Evolutionary conservation across 2,113 vertebrate species (phyloP).

Genomic region (Cinclus cinclus): DNA sequence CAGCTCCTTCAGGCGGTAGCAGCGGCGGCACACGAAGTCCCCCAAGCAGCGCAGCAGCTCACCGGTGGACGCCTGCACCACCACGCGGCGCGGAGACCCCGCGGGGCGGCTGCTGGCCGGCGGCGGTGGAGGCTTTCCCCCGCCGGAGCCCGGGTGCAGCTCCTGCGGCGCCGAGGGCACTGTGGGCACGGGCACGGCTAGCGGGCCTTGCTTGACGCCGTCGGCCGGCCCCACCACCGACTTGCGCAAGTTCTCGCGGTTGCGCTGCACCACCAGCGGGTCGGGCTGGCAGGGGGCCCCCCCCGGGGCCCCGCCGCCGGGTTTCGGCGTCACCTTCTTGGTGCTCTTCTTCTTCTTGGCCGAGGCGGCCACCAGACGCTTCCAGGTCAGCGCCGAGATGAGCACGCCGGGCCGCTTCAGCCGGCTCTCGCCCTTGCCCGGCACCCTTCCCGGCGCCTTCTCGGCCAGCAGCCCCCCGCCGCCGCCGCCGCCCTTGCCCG

Average conservation of each 20-base stretch:
- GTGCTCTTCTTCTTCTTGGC: constrained; percentile 88
- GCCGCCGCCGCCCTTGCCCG: constrained; percentile 72
- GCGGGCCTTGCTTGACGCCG: constrained; percentile 49
- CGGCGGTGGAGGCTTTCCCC: constrained; percentile 71
- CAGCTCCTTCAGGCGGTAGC: constrained; percentile 89
- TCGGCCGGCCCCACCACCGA: constrained; percentile 58
- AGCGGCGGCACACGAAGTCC: constrained; percentile 92
- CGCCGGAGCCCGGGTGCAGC: constrained; percentile 61
- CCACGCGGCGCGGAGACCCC: constrained; percentile 85
- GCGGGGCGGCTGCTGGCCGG: constrained; percentile 67
- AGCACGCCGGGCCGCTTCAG: constrained; percentile 87
- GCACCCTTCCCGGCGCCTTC: constrained; percentile 53
- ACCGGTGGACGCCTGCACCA: constrained; percentile 94
- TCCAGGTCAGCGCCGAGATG: constrained; percentile 90
- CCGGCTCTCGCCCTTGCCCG: constrained; percentile 85
- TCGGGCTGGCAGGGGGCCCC: constrained; percentile 63
- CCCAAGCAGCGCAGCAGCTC: constrained; percentile 94
- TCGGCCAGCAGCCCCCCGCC: constrained; percentile 59
- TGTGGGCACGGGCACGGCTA: constrained; percentile 70
- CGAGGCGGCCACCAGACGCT: constrained; percentile 84
- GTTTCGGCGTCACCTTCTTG: constrained; percentile 91
- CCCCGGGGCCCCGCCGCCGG: constrained; percentile 54
- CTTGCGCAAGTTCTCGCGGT: constrained; percentile 78
- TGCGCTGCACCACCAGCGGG: constrained; percentile 78
- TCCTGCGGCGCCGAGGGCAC: constrained; percentile 73